phyloP scores from a whole-genome alignment of 2,888 invertebrate species.

The Holacanthella duospinosa region DNA sequence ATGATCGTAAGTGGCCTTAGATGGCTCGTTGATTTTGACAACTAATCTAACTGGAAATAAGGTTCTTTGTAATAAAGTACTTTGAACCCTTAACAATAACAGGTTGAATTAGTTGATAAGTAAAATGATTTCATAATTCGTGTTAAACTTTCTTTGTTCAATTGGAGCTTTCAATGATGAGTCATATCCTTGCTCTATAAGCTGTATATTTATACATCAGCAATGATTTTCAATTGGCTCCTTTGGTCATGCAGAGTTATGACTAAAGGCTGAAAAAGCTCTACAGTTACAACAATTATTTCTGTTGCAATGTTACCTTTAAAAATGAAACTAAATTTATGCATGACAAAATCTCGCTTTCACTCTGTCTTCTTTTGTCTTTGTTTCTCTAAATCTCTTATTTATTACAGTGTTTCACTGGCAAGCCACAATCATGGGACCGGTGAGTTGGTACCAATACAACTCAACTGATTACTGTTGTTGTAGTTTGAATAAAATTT shows the following conservation, averaged over 20 bases:
- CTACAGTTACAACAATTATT: too few species aligned
- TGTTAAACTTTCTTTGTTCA: too few species aligned
- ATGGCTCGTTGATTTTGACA: too few species aligned
- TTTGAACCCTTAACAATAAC: too few species aligned
- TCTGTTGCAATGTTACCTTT: too few species aligned
- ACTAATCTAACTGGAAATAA: too few species aligned
- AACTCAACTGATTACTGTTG: background rate
- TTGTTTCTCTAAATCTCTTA: conserved; percentile 36
- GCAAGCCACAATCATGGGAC: conserved; percentile 99
- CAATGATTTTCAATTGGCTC: background rate
- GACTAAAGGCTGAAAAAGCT: background rate
- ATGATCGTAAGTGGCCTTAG: conserved; percentile 68
- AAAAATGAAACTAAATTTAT: too few species aligned
- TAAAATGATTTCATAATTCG: too few species aligned
- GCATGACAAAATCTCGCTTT: background rate
- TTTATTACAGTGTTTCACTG: conserved; percentile 93
- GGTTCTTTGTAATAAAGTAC: too few species aligned
- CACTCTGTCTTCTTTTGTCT: background rate
- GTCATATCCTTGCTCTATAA: conserved; percentile 4
- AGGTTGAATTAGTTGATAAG: too few species aligned
- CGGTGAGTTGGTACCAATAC: conserved; percentile 63
- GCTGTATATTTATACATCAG: background rate
- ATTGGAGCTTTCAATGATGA: conserved; percentile 2
- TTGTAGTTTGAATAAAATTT: too few species aligned
- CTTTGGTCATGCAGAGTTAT: background rate